Base-by-base conservation (phyloP, 2,888 invertebrate genomes). In the Ophraella communa region DNA sequence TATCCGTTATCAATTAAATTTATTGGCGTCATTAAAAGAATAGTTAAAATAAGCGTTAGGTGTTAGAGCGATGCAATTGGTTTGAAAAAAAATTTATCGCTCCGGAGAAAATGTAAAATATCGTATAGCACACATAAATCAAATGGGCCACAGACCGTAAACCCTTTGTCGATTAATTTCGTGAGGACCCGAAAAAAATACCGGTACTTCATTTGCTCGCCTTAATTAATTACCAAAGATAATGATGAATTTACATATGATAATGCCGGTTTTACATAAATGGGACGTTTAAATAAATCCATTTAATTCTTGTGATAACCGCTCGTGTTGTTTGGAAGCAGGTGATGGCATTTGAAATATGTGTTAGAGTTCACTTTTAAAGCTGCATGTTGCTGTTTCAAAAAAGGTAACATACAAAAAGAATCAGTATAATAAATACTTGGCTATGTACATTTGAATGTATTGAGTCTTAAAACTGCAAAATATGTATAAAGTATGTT, bases 221-320 rank as follows among this genome's bases (percentile, higher is more conserved):
- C 27, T 59, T 67, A 69, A 69, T 69, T 69, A 69, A 69, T 69
- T 65, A 60, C 51, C 45, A 3, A 24, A 54, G 65, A 69, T 67
- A 69, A 65, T 56, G 57, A 45, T 61, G 42, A 61, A 69, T 67
- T 69, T 67, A 65, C 67, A 67, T 69, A 67, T 51, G 55, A 59
- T 60, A 64, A 62, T 51, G 49, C 65, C 33, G 47, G 54, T 65
- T 64, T 64, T 51, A 67, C 64, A 67, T 67, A 62, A 66, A 62
- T 56, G 64, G n/a, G 44, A 52, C 62, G 44, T 64, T 67, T 67
- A 64, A 57, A 67, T 62, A 67, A 67, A 67, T 67, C 67, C 64
- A 67, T 67, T 67, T 64, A 54, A 64, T 67, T 58, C 55, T 42
- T 52, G 21, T 14, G 52, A 59, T 27, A 27, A 35, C 27, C 33